phyloP scores from a whole-genome alignment of 37 sponge, comb jelly and placozoan genomes.

The Beroe forskalii region DNA sequence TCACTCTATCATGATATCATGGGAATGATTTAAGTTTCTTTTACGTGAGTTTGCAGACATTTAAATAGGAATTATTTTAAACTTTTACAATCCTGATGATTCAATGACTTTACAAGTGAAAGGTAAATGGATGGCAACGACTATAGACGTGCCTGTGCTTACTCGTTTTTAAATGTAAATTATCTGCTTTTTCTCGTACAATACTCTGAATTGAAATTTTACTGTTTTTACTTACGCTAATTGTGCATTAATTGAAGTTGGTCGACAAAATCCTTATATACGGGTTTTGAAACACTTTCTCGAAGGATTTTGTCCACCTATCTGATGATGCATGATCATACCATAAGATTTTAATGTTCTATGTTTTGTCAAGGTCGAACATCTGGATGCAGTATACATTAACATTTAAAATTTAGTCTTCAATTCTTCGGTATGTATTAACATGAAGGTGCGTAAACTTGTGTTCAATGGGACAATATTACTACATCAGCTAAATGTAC shows the following conservation, averaged over 20 bases:
- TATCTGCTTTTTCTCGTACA: too few relatives aligned
- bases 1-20: conserved; percentile 5
- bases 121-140: too few relatives aligned
- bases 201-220: too few relatives aligned
- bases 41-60: conserved; percentile 26
- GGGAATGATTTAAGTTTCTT: not conserved
- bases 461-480: conserved; percentile 25
- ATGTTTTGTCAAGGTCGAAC: conserved; percentile 62
- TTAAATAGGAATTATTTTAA: not conserved
- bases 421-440: conserved; percentile 50
- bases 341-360: not conserved
- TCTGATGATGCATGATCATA: too few relatives aligned
- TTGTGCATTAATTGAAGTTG: too few relatives aligned
- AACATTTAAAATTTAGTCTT: conserved; percentile 21
- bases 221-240: too few relatives aligned
- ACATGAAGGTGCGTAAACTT: conserved; percentile 24
- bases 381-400: not conserved
- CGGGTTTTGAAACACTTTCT: too few relatives aligned
- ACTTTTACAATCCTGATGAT: not conserved
- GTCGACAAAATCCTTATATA: too few relatives aligned
- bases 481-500: not conserved
- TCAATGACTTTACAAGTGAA: too few relatives aligned
- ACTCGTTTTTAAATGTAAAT: too few relatives aligned
- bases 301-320: too few relatives aligned
- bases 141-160: too few relatives aligned